phyloP scores from a whole-genome alignment of 2,888 invertebrate species.

The Ganaspis brasiliensis region DNA sequence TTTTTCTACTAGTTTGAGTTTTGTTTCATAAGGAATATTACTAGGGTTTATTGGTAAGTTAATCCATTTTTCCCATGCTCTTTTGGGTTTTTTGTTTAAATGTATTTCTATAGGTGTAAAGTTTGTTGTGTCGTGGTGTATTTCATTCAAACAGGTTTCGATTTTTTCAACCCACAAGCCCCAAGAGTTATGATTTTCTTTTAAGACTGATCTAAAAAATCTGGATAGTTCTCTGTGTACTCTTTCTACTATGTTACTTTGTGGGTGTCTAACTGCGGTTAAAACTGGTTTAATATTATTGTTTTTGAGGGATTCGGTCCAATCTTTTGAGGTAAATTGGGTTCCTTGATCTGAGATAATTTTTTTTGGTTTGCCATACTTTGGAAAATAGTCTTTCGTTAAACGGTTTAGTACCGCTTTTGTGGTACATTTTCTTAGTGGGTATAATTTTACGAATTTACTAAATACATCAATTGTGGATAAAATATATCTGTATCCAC shows the following conservation, averaged over 20 bases:
- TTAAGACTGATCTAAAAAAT: conserved; percentile 21
- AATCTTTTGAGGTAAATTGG: conserved; percentile 15
- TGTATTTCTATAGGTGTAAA: conserved; percentile 25
- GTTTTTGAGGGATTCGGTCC: neutral
- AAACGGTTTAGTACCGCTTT: neutral
- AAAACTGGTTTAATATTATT: conserved; percentile 7
- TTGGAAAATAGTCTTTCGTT: conserved; percentile 24
- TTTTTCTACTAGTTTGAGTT: too few relatives aligned
- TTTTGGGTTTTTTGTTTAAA: neutral
- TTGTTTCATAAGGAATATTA: too few relatives aligned
- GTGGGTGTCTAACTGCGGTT: conserved; percentile 22
- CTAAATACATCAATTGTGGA: conserved; percentile 10
- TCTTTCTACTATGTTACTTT: conserved; percentile 31
- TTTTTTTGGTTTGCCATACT: conserved; percentile 7
- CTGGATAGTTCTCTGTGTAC: conserved; percentile 14
- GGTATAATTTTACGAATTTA: conserved; percentile 36
- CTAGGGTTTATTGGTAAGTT: neutral
- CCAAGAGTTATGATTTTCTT: conserved; percentile 31
- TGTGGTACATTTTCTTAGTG: neutral
- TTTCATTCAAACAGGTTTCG: conserved; percentile 39
- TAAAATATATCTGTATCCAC: conserved; percentile 8
- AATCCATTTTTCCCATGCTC: neutral
- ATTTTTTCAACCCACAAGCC: conserved; percentile 3
- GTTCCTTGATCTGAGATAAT: conserved; percentile 13
- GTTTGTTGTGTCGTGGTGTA: conserved; percentile 23